Base-by-base conservation (phyloP, 2,888 invertebrate genomes). In the Chaetogeoica ovagalla region DNA sequence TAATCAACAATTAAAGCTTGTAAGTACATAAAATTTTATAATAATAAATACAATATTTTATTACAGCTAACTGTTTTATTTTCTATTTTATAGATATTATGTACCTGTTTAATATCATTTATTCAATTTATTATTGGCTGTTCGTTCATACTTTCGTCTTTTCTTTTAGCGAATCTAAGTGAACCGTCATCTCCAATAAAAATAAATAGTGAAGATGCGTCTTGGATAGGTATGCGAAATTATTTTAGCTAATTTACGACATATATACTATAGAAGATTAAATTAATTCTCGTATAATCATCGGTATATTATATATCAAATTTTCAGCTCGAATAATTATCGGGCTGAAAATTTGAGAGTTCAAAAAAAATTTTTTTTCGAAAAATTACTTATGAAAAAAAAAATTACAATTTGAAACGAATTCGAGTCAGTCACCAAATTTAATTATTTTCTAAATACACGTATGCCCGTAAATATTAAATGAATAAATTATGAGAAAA, bases 211-310 rank as follows among this genome's bases (percentile, higher is more conserved):
- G 70, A 71, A n/a, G 23, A 62, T 0, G 71, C 57, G 15, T 79
- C 79, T 21, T 79, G 79, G 79, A 79, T 79, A 55, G 79, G 79
- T 79, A 71, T 15, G 75, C 15, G 11, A 70, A 70, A 19, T 23
- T 11, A 48, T 66, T 66, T 2, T 30, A 43, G 21, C 7, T 7
- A 17, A n/a, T 30, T 2, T 43, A 43, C n/a, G n/a, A 65, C 21
- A n/a, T 43, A 17, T 15, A 43, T 43, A 60, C 6, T 13, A n/a
- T n/a, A 43, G 2, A 9, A 43, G 43, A 43, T 43, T 43, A 43
- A 3, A 43, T 43, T 43, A 43, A 30, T 1, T 30, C 30, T 30
- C 30, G 30, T 30, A 30, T 2, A 2, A 30, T 30, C 30, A 30
- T 30, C 30, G 30, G 30, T 30, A 4, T 30, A 30, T 30, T 30